Evolutionary conservation across 30 jellyfish, hydroid and myxozoan species (phyloP).

Genomic region (Pelagia noctiluca): DNA sequence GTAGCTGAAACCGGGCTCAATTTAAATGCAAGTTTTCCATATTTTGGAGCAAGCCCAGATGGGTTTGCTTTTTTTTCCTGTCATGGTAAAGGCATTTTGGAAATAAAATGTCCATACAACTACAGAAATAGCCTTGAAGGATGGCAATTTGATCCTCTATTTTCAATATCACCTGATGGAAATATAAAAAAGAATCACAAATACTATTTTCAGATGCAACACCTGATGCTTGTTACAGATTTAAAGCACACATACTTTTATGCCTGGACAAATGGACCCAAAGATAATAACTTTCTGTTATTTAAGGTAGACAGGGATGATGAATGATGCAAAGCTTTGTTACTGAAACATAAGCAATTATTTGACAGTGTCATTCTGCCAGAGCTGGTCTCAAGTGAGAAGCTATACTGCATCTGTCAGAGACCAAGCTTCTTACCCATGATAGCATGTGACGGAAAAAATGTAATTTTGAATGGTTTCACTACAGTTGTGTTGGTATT

Average conservation of each 20-base stretch:
- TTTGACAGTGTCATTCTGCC: neutral
- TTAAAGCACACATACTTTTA: conserved; percentile 19
- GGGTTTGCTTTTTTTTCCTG: neutral
- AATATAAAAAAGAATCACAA: conserved; percentile 23
- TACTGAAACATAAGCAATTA: neutral
- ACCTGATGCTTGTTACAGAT: conserved; percentile 27
- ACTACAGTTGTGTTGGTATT: conserved; percentile 24
- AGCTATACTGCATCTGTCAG: conserved; percentile 14
- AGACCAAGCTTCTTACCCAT: conserved; percentile 45
- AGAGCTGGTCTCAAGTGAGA: conserved; percentile 20
- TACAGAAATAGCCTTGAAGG: conserved; percentile 43
- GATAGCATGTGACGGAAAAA: conserved; percentile 50
- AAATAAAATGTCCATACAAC: conserved; percentile 53
- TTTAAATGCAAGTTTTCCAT: neutral
- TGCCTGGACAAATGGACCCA: conserved; percentile 16
- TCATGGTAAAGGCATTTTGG: neutral
- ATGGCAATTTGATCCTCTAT: conserved; percentile 42
- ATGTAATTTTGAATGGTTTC: conserved; percentile 36
- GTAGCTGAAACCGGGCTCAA: neutral
- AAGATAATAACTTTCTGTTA: neutral
- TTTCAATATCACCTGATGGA: conserved; percentile 12
- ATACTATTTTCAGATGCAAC: conserved; percentile 59
- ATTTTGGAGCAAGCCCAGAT: conserved; percentile 2
- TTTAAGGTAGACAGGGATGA: conserved; percentile 18
- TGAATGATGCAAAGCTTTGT: conserved; percentile 23